phyloP scores from a whole-genome alignment of 2,888 invertebrate species.

The Argyresthia goedartella region DNA sequence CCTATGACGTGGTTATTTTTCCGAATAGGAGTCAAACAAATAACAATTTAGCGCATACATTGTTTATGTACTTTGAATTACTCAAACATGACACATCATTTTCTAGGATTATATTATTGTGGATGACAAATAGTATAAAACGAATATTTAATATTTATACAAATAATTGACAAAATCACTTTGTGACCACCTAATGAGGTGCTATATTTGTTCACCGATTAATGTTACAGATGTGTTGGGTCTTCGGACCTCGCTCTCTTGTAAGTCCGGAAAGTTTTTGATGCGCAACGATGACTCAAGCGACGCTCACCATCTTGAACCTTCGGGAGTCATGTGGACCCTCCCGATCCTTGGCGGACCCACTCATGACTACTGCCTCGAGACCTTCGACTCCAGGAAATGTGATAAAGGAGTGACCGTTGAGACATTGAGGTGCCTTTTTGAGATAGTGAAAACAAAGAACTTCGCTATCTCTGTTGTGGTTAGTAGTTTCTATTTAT shows the following conservation, averaged over 20 bases:
- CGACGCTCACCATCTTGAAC: constrained; percentile 34
- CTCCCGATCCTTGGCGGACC: constrained; percentile 17
- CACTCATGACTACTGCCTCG: constrained; percentile 49
- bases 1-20: too few species aligned
- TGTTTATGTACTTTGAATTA: too few species aligned
- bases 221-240: constrained; percentile 38
- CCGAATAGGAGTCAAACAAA: too few species aligned
- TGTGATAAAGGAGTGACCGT: constrained; percentile 29
- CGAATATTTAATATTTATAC: too few species aligned
- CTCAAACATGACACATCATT: too few species aligned
- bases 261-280: constrained; percentile 31
- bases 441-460: constrained; percentile 24
- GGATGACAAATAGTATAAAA: too few species aligned
- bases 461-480: constrained; percentile 46
- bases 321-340: constrained; percentile 25
- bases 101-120: too few species aligned
- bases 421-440: constrained; percentile 45
- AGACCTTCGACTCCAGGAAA: constrained; percentile 40
- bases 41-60: too few species aligned
- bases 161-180: too few species aligned
- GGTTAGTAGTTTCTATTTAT: constrained; percentile 28
- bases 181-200: too few species aligned
- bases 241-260: constrained; percentile 30
- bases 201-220: too few species aligned
- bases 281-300: constrained; percentile 27